Conservation (phyloP, 2,113 vertebrate genomes). For the Calidris pygmaea region DNA sequence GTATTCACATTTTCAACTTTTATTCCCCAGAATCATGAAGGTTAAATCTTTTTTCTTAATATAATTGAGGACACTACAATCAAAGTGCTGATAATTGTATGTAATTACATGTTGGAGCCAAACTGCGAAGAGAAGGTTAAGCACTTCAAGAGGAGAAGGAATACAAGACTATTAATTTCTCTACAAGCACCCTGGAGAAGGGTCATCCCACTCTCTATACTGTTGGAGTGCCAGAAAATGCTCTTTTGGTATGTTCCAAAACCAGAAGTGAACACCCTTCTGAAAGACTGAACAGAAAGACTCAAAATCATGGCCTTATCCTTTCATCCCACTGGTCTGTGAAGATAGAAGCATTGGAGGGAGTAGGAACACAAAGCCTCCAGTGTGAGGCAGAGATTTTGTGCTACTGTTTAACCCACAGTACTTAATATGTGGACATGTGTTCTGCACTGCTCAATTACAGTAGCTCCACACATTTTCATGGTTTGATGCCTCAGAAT, state of each 20-base stretch:
- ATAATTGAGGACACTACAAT: conserved; percentile 61
- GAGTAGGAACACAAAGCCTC: neutral
- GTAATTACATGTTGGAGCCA: conserved; percentile 48
- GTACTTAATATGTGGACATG: conserved; percentile 42
- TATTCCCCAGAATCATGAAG: neutral
- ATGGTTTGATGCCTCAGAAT: conserved; percentile 41
- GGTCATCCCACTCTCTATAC: neutral
- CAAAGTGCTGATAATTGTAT: conserved; percentile 51
- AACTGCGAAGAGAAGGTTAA: conserved; percentile 59
- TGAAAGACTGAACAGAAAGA: neutral
- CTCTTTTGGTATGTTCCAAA: neutral
- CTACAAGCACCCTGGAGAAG: neutral
- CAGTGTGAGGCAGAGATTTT: neutral
- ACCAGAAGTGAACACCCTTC: rapidly evolving
- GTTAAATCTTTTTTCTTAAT: neutral
- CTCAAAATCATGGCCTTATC: neutral
- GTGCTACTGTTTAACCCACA: conserved; percentile 21
- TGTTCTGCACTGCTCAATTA: conserved; percentile 47
- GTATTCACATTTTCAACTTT: neutral
- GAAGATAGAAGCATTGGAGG: neutral
- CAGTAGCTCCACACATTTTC: conserved; percentile 43
- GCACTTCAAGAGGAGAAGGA: conserved; percentile 29
- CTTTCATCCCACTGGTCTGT: neutral
- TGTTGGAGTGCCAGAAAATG: neutral
- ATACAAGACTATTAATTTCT: neutral